These are phyloP conservation scores for Cantharis rufa DNA, from an alignment of 2,888 invertebrate species.

Conservation along the genomic window DNA sequence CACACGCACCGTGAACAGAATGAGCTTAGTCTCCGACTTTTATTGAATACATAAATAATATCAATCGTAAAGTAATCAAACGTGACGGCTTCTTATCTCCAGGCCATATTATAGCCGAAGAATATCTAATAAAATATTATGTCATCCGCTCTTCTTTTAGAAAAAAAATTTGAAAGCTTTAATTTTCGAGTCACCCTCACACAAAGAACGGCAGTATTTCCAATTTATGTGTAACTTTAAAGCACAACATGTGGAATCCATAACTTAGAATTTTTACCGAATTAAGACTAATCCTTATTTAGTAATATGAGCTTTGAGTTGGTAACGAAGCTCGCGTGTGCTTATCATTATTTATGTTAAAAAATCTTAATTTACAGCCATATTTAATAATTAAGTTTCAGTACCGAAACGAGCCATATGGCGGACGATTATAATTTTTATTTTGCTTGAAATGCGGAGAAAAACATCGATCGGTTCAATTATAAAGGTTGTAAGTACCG, in stretches of 20 bases:
- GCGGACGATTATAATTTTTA: not conserved
- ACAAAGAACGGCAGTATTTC: not conserved
- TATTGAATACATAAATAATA: too few relatives aligned
- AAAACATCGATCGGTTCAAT: not conserved
- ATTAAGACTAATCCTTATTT: not conserved
- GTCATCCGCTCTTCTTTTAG: not conserved
- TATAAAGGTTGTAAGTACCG: constrained; percentile 11
- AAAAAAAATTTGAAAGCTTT: not conserved
- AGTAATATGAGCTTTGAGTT: not conserved
- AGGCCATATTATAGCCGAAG: too few relatives aligned
- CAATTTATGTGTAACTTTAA: not conserved
- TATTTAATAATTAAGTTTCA: not conserved
- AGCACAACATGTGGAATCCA: not conserved
- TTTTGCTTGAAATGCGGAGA: not conserved
- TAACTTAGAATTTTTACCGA: not conserved
- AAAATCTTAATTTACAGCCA: not conserved
- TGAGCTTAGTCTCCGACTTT: too few relatives aligned
- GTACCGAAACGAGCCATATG: not conserved
- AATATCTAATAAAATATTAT: too few relatives aligned
- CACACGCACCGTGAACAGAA: accelerated
- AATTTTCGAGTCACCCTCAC: not conserved
- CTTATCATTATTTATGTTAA: not conserved
- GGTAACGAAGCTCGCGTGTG: not conserved
- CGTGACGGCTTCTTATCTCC: too few relatives aligned
- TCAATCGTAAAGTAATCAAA: too few relatives aligned